Evolutionary conservation across 2,113 vertebrate genomes (phyloP), one percentile per base, ranked within the genome.

Genomic region (Leptosomus discolor): DNA sequence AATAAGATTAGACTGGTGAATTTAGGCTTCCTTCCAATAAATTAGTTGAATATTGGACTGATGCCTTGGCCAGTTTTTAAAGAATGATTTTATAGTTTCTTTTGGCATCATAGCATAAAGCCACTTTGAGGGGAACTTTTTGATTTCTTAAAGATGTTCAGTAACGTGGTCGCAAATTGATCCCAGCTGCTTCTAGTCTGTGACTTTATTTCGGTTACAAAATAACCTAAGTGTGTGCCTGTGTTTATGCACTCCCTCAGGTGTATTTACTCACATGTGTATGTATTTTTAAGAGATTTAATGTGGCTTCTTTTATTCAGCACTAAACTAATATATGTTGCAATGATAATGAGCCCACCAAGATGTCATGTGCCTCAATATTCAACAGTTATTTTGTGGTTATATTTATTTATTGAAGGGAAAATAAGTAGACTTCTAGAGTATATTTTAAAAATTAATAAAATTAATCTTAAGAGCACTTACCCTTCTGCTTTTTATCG

Each of bases 1-100:
- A 98, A 97, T 98, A 98, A 98, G 96, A 98, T 97, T 97, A 97
- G 95, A 71, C 27, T 68, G 92, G 84, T 96, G 60, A 95, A 92
- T 97, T 95, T 79, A 82, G 83, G 91, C 96, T 97, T 96, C 75
- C 54, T 98, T 98, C 97, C 96, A 97, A 61, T 91, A 97, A 93
- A 78, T 95, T 77, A 80, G 37, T 80, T 97, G 92, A 97, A 97
- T 97, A 96, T 90, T 98, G 96, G 94, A 96, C 81, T 74, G 90
- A 92, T 97, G 96, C 96, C 95, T 85, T 97, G 60, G 60, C 73
- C 92, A 78, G 67, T 96, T 98, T 96, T 92, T 96, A 94, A 96
- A 97, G 96, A 98, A 97, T 90, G 32, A 90, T 91, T 96, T 97
- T 97, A 92, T 97, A 97, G 92, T 96, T 97, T 92, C 92, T 93